Evolutionary conservation across 2,113 vertebrate genomes (phyloP), one percentile per base, ranked within the genome.

Genomic region (Semnornis frantzii): DNA sequence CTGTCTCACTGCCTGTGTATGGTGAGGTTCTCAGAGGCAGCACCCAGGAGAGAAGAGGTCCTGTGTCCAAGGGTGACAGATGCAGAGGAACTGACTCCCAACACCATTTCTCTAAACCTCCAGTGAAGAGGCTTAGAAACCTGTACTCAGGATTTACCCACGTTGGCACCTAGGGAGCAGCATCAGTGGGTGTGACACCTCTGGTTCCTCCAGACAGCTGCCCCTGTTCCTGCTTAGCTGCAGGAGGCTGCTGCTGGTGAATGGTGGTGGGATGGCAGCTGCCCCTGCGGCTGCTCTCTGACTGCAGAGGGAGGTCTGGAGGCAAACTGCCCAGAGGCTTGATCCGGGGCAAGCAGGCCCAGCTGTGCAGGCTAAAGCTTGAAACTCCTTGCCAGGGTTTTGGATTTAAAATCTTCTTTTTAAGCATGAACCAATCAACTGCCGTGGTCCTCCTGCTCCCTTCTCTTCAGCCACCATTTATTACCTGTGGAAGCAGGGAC

Each of bases 301-400:
- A 85, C 93, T 91, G 75, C 93, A 80, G 87, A 87, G 76, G 31
- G 60, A 77, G 62, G 85, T 37, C 33, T 66, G 72, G 83, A 75
- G 87, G 57, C 4, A 0, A 25, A 28, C 71, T 5, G 2, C 60
- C 58, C 64, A 78, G 79, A 78, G 65, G 73, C 23, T 71, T 58
- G 83, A 91, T 91, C 91, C 44, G 3, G 87, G 82, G 87, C 52
- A 81, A 89, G 24, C 0, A 44, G 82, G 68, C 69, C 87, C 82
- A 88, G 95, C 62, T 8, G 0, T 13, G 24, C 89, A 69, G 0
- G 76, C 70, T 69, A 13, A 59, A 88, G 17, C 85, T 94, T 93
- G 17, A n/a, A 95, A 77, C 64, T 90, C 75, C 23, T 60, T 62
- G 82, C 91, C 87, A 85, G 27, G 58, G 83, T 91, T 83, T 28